A percentile compares a stretch with the other conserved stretches of the same genome.
Conservation (phyloP, 2,797 vertebrate genomes). For the Halcyon chelicuti region DNA sequence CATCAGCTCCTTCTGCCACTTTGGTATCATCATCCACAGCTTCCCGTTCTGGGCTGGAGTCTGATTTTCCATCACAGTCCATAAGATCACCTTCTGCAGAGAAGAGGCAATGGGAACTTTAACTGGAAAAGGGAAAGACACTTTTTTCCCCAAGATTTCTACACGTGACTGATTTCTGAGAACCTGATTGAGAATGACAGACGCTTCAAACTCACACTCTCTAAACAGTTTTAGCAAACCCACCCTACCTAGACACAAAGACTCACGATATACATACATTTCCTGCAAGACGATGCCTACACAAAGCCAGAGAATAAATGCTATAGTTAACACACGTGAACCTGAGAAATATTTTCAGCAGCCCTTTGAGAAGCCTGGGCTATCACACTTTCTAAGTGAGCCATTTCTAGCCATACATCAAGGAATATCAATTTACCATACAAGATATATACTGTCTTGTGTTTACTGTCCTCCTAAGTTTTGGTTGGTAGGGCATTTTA, state of each 20-base stretch:
- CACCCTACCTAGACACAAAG: not conserved
- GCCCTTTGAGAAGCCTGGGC: not conserved
- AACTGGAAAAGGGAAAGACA: not conserved
- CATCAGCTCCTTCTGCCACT: constrained; percentile 84
- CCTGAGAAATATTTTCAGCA: not conserved
- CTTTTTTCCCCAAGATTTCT: not conserved
- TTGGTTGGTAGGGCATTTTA: not conserved
- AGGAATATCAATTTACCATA: not conserved
- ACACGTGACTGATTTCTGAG: not conserved
- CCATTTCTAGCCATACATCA: not conserved
- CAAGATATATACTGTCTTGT: not conserved
- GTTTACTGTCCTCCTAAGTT: not conserved
- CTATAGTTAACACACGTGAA: not conserved
- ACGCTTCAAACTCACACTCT: not conserved
- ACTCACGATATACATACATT: not conserved
- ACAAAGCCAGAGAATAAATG: not conserved
- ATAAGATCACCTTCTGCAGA: constrained; percentile 91
- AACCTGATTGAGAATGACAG: not conserved
- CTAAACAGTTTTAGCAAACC: not conserved
- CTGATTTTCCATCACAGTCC: constrained; percentile 96
- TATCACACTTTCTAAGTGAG: not conserved
- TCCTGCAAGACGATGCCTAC: not conserved
- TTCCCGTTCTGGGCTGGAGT: constrained; percentile 97
- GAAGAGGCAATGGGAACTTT: constrained; percentile 27
- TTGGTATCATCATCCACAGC: constrained; percentile 92